These are phyloP conservation scores for Hippoglossus stenolepis DNA, from an alignment of 2,113 vertebrate species.

Conservation along the genomic window DNA sequence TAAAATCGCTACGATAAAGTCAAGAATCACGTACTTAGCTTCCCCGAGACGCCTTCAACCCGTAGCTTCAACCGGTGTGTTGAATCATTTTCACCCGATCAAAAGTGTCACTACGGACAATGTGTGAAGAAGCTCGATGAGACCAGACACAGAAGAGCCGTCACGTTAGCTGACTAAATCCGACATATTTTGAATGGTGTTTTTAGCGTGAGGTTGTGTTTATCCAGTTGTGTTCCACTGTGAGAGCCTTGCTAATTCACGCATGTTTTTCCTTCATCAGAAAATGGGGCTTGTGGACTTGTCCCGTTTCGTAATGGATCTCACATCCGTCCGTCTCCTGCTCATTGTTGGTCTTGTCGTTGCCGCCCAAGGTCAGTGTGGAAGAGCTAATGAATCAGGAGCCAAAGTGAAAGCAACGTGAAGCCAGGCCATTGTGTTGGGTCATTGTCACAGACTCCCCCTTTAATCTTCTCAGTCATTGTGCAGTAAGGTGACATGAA, in stretches of 20 bases:
- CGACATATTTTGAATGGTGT: not conserved
- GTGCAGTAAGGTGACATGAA: too few species aligned
- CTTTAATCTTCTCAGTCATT: too few species aligned
- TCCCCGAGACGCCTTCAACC: too few species aligned
- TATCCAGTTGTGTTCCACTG: not conserved
- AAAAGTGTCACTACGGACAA: not conserved
- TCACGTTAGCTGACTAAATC: not conserved
- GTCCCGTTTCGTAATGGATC: constrained; percentile 20
- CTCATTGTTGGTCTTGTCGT: not conserved
- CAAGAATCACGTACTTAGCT: not conserved
- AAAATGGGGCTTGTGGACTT: not conserved
- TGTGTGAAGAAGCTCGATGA: not conserved
- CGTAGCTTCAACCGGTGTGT: too few species aligned
- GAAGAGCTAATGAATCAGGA: not conserved
- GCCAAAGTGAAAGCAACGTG: too few species aligned
- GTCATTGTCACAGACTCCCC: not conserved
- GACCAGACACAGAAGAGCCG: not conserved
- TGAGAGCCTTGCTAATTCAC: not conserved
- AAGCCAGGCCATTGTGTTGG: too few species aligned
- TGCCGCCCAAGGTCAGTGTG: not conserved
- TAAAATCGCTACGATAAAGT: not conserved
- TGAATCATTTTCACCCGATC: too few species aligned
- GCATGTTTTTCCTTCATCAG: not conserved
- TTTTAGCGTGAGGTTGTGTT: not conserved
- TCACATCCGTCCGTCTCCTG: constrained; percentile 8